A percentile compares a stretch with the other conserved stretches of the same genome.
These are phyloP conservation scores for Drosophila paulistorum DNA, from an alignment of 1,140 invertebrate genomes.

Conservation along the genomic window DNA sequence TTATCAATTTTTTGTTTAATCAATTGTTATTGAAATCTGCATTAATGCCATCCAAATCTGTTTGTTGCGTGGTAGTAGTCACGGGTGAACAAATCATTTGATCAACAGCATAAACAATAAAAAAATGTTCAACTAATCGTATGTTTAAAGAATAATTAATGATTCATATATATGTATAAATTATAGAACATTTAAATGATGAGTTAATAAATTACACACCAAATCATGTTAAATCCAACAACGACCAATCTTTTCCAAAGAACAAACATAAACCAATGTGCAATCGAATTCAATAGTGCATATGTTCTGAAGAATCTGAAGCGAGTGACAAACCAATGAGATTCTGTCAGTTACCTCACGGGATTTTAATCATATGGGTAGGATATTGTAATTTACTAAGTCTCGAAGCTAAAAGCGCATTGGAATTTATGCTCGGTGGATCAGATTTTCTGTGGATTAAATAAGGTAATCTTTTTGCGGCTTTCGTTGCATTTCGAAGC, in stretches of 20 bases:
- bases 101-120: conserved; percentile 56
- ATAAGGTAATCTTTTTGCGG: too few species aligned
- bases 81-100: conserved; percentile 53
- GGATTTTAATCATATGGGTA: too few species aligned
- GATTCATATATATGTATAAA: conserved; percentile 60
- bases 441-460: too few species aligned
- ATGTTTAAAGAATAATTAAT: conserved; percentile 62
- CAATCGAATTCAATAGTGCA: too few species aligned
- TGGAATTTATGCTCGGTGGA: too few species aligned
- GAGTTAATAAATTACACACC: conserved; percentile 60
- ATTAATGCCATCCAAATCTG: conserved; percentile 54
- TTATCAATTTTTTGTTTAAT: conserved; percentile 65
- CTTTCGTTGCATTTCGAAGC: too few species aligned
- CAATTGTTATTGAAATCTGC: conserved; percentile 72
- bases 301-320: too few species aligned
- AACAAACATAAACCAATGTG: too few species aligned
- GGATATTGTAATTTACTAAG: too few species aligned
- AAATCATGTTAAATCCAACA: conserved; percentile 58
- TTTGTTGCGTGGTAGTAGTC: conserved; percentile 57
- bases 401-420: too few species aligned
- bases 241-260: not conserved
- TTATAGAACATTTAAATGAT: conserved; percentile 65
- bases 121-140: conserved; percentile 59
- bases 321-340: too few species aligned
- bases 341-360: too few species aligned